These are phyloP conservation scores for Notodonta dromedarius DNA, from an alignment of 2,888 invertebrate genomes.

Conservation along the genomic window DNA sequence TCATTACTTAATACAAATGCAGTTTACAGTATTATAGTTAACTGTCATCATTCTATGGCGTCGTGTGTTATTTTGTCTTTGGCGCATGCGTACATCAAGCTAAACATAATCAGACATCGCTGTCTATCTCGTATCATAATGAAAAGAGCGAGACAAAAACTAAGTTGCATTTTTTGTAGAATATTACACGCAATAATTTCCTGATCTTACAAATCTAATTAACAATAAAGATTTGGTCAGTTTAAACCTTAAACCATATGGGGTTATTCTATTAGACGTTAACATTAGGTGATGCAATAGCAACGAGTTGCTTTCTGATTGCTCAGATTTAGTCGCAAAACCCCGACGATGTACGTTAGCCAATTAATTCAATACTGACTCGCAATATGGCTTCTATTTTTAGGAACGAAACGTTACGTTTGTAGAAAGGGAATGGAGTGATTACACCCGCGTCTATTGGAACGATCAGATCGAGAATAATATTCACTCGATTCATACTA, in stretches of 20 bases:
- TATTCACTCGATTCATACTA: not conserved
- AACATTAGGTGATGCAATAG: no score
- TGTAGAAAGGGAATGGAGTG: no score
- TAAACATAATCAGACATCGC: not conserved
- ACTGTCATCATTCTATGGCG: not conserved
- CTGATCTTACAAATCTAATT: slow-evolving; percentile 3
- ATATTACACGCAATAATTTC: not conserved
- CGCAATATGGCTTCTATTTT: not conserved
- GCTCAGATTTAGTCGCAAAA: not conserved
- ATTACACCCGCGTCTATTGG: no score
- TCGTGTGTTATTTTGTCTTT: not conserved
- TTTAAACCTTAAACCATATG: not conserved
- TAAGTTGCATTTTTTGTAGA: no score
- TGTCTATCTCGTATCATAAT: no score
- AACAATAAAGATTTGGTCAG: slow-evolving; percentile 4
- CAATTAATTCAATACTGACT: not conserved
- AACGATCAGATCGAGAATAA: no score
- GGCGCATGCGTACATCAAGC: not conserved
- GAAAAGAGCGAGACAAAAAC: no score
- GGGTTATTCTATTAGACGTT: no score
- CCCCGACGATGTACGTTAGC: not conserved
- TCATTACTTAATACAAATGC: not conserved
- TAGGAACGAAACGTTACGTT: slow-evolving; percentile 2
- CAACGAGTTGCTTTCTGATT: no score
- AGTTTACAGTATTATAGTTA: no score